These are phyloP conservation scores for Caenorhabditis wallacei DNA, from an alignment of 2,888 invertebrate genomes.

Conservation along the genomic window DNA sequence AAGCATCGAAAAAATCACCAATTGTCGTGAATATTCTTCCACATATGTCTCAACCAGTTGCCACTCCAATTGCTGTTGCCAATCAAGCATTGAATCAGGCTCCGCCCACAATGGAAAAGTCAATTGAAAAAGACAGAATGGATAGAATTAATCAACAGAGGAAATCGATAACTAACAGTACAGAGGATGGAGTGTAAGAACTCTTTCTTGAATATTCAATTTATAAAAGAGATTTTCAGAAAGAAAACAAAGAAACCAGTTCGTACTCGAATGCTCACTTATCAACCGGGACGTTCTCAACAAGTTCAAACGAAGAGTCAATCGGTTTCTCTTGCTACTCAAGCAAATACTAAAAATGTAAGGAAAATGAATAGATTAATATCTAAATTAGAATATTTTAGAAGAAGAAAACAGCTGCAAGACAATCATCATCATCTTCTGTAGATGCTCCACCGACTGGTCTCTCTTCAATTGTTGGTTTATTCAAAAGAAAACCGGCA, in stretches of 20 bases:
- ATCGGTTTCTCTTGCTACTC: not conserved
- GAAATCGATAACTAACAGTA: conserved; percentile 7
- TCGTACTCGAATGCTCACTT: not conserved
- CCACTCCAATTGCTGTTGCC: not conserved
- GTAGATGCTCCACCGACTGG: conserved; percentile 1
- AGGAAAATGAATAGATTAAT: not conserved
- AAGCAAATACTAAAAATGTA: not conserved
- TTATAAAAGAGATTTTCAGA: not conserved
- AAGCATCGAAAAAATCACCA: conserved; percentile 19
- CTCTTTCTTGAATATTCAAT: not conserved
- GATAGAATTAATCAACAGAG: not conserved
- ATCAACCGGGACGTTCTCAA: not conserved
- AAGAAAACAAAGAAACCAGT: conserved; percentile 6
- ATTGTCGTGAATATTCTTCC: conserved; percentile 37
- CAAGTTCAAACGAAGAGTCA: conserved; percentile 6
- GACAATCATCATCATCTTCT: conserved; percentile 9
- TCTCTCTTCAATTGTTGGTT: conserved; percentile 1
- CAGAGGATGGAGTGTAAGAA: conserved; percentile 13
- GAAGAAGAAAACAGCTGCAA: conserved; percentile 16
- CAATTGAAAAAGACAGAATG: not conserved
- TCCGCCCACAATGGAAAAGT: conserved; percentile 2
- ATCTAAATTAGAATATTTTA: not conserved
- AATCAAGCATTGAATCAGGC: not conserved
- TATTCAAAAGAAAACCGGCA: conserved; percentile 3
- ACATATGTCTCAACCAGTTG: conserved; percentile 30